Percentiles rank a stretch among this genome's conserved stretches.
phyloP scores from a whole-genome alignment of 2,888 invertebrate genomes.

The Omphaloscelis lunosa region DNA sequence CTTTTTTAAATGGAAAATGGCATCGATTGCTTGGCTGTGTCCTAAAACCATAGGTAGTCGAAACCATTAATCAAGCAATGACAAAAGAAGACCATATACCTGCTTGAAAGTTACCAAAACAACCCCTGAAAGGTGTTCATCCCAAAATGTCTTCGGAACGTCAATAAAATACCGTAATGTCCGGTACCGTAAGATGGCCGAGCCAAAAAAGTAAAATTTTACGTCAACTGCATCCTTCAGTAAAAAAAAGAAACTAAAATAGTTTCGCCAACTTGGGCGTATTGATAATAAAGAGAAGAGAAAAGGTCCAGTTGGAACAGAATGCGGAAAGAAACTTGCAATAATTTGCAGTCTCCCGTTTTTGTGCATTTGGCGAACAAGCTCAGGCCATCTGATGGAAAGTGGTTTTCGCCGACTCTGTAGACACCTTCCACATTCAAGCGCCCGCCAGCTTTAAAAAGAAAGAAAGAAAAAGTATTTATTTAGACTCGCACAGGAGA shows the following conservation, averaged over 20 bases:
- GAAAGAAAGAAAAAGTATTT: too few relatives aligned
- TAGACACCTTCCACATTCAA: too few relatives aligned
- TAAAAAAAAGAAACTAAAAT: constrained; percentile 46
- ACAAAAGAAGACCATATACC: neutral
- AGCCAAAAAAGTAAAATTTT: constrained; percentile 42
- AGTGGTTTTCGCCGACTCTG: too few relatives aligned
- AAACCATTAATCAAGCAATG: too few relatives aligned
- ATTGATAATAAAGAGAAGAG: neutral
- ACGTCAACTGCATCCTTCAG: constrained; percentile 44
- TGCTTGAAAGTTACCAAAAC: neutral
- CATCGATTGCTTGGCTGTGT: neutral
- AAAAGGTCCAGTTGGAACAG: constrained; percentile 24
- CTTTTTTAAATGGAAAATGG: neutral
- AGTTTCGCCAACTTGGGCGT: constrained; percentile 29
- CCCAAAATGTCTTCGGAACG: constrained; percentile 42
- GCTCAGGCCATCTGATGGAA: too few relatives aligned
- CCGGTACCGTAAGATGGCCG: constrained; percentile 38
- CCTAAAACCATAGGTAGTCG: neutral
- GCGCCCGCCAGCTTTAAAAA: too few relatives aligned
- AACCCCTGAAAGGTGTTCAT: constrained; percentile 15
- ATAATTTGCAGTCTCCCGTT: too few relatives aligned
- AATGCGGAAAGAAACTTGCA: neutral
- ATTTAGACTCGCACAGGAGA: too few relatives aligned
- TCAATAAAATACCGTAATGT: constrained; percentile 53
- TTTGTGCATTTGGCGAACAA: too few relatives aligned